Conservation (phyloP, 2,888 invertebrate genomes). For the Nephrotoma appendiculata region DNA sequence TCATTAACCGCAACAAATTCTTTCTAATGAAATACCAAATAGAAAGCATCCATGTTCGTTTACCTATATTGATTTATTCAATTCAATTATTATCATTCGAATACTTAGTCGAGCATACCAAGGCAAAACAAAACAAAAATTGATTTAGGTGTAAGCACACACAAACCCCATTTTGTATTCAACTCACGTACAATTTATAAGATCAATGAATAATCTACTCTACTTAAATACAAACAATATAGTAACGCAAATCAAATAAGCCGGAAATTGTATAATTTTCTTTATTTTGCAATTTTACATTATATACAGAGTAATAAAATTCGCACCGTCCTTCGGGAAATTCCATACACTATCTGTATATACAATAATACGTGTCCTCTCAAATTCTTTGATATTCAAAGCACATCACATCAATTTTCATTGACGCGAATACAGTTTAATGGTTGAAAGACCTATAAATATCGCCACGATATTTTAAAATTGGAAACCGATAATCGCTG, state of each 20-base stretch:
- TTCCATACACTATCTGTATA: not conserved
- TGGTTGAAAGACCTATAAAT: not conserved
- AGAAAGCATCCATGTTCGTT: not conserved
- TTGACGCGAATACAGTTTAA: not conserved
- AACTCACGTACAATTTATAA: not conserved
- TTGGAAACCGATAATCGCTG: not conserved
- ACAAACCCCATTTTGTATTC: not conserved
- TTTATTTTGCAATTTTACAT: not conserved
- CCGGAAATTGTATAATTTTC: not conserved
- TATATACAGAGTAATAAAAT: not conserved
- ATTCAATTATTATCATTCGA: not conserved
- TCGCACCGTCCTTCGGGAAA: not conserved
- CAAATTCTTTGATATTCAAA: not conserved
- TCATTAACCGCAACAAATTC: no score
- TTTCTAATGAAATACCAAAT: no score
- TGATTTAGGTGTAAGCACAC: not conserved
- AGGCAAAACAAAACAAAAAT: not conserved
- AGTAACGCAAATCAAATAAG: not conserved
- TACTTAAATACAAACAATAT: not conserved
- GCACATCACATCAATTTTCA: not conserved
- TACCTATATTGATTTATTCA: not conserved
- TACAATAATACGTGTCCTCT: not conserved
- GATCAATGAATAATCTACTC: not conserved
- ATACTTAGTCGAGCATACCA: not conserved
- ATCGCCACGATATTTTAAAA: not conserved